phyloP scores from a whole-genome alignment of 2,888 invertebrate genomes.

The Noctua janthina region DNA sequence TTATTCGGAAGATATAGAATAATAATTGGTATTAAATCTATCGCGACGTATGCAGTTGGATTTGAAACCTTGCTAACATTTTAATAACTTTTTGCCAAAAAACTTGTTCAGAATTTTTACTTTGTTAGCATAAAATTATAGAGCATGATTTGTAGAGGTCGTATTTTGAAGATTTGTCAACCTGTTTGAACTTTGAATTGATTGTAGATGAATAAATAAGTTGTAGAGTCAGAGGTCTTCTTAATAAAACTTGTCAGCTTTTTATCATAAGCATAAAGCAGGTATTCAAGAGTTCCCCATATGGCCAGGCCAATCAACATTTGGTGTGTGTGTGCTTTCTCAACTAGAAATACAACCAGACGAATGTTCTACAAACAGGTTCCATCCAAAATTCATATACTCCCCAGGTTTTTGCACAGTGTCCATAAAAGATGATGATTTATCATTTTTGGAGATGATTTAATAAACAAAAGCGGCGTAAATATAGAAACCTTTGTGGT shows the following conservation, averaged over 20 bases:
- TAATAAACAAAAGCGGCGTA: no score
- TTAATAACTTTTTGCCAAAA: conserved; percentile 44
- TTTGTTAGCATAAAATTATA: conserved; percentile 51
- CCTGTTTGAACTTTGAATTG: conserved; percentile 54
- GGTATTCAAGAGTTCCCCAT: conserved; percentile 10
- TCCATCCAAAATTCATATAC: neutral
- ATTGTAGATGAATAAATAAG: conserved; percentile 44
- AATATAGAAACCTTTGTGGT: no score
- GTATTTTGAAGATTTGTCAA: conserved; percentile 47
- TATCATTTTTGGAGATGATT: no score
- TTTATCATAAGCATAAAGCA: neutral
- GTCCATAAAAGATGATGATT: no score
- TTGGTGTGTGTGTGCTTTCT: neutral
- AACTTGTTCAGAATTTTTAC: conserved; percentile 54
- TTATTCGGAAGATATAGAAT: conserved; percentile 69
- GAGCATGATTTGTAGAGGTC: conserved; percentile 46
- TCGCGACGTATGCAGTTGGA: conserved; percentile 61
- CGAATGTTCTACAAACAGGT: neutral
- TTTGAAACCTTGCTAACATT: conserved; percentile 58
- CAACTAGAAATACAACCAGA: neutral
- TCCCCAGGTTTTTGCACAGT: neutral
- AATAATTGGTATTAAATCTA: conserved; percentile 69
- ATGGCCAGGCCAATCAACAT: neutral
- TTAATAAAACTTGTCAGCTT: conserved; percentile 12
- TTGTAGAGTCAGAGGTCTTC: conserved; percentile 33